These are phyloP conservation scores for Acridotheres tristis DNA, from an alignment of 2,797 vertebrate species.

Conservation along the genomic window DNA sequence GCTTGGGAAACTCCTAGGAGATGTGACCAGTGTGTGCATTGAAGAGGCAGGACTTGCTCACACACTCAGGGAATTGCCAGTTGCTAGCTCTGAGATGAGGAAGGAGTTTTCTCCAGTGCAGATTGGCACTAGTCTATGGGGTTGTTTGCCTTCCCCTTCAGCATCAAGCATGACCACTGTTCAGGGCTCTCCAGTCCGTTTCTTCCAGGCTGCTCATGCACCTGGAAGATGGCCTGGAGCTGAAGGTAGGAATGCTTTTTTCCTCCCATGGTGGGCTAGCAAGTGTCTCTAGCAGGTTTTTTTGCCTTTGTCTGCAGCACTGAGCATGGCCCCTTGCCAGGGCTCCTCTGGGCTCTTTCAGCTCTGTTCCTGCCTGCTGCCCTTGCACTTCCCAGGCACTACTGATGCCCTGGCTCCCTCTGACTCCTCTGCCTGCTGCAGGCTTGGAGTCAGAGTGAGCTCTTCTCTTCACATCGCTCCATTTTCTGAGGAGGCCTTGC, in stretches of 20 bases:
- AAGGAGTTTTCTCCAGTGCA: not conserved
- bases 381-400: not conserved
- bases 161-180: not conserved
- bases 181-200: not conserved
- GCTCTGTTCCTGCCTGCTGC: not conserved
- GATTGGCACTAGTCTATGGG: not conserved
- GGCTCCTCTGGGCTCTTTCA: not conserved
- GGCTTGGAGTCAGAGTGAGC: not conserved
- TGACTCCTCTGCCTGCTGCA: not conserved
- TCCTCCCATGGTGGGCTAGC: not conserved
- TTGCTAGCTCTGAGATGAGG: not conserved
- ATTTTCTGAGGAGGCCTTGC: not conserved
- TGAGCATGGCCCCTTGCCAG: rapidly evolving
- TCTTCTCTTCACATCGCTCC: not conserved
- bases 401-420: not conserved
- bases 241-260: no score
- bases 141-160: not conserved
- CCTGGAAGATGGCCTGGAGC: not conserved
- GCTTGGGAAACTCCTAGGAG: not conserved
- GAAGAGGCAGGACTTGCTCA: not conserved
- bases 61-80: not conserved
- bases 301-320: not conserved
- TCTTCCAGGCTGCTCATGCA: not conserved
- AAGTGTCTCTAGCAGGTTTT: not conserved
- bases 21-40: not conserved